Base-by-base conservation (phyloP, 1,140 invertebrate species). In the Chymomyza costata region DNA sequence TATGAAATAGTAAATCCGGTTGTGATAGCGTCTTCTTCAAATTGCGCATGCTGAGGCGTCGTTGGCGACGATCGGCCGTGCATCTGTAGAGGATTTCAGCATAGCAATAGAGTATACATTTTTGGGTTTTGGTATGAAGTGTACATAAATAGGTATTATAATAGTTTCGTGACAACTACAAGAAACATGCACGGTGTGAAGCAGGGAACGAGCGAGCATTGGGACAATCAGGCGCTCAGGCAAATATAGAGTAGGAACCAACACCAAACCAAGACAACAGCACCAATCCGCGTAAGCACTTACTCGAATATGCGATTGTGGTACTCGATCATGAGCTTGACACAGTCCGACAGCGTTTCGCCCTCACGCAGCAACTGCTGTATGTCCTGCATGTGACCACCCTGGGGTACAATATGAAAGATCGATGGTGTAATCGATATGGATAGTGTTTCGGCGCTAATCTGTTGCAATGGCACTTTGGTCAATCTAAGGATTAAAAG, bases 261-360 rank as follows among this genome's bases (percentile, higher is more conserved):
- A 3, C 13, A 41, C 10, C 18, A 16, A 1, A 38, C 34, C 18
- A 47, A 37, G 18, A 21, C 21, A 28, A 11, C 10, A 6, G 13
- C 21, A 37, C 6, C 6, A 40, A 16, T 40, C 3, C 5, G 15
- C 6, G n/a, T 5, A 44, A 48, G 19, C 55, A 84, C 82, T 84
- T 78, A 84, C 82, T 84, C 78, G 57, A 84, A 84, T 58, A 84
- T 81, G 11, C 80, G 70, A n/a, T 28, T 44, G 21, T 84, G 70
- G 57, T 84, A 83, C 62, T 84, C 82, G 31, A 84, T 84, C 82
- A 84, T 84, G 13, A 84, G 56, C 39, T 66, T 63, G n/a, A 84
- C 82, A 28, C 82, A 84, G 51, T 84, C 82, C 1, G 82, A 62
- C 31, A 84, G 45, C 0, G 65, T 67, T 50, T 84, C 82, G 19